These are phyloP conservation scores for Neosilurus hyrtlii DNA, from an alignment of 2,797 vertebrate genomes.

Conservation along the genomic window DNA sequence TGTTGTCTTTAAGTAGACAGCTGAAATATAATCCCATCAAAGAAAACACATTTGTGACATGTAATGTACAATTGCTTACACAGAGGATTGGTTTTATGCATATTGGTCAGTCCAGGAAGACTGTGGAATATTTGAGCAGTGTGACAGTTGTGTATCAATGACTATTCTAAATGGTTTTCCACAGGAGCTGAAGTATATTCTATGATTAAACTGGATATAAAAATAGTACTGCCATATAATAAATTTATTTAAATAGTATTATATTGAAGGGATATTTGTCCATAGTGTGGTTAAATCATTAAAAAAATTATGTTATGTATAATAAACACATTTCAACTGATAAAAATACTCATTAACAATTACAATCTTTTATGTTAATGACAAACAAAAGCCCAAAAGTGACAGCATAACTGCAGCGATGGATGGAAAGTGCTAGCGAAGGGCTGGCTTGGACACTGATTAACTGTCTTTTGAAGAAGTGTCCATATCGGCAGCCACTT, in stretches of 20 bases:
- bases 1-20: not conserved
- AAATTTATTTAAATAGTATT: not conserved
- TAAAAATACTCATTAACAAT: not conserved
- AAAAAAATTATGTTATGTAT: not conserved
- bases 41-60: not conserved
- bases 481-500: slow-evolving; percentile 10
- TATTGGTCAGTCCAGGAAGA: not conserved
- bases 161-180: not conserved
- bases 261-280: not conserved
- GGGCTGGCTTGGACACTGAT: slow-evolving; percentile 7
- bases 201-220: not conserved
- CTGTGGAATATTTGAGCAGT: not conserved
- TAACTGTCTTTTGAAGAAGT: slow-evolving; percentile 25
- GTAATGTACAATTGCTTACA: not conserved
- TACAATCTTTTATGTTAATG: not conserved
- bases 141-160: not conserved
- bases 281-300: not conserved
- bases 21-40: not conserved
- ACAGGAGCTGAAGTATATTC: not conserved
- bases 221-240: not conserved
- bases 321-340: not conserved
- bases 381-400: not conserved
- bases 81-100: not conserved
- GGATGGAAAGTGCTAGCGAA: not conserved
- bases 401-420: not conserved